Percentiles rank a stretch among this genome's conserved stretches.
Evolutionary conservation across 2,113 vertebrate genomes (phyloP).

Genomic region (Chaenocephalus aceratus): DNA sequence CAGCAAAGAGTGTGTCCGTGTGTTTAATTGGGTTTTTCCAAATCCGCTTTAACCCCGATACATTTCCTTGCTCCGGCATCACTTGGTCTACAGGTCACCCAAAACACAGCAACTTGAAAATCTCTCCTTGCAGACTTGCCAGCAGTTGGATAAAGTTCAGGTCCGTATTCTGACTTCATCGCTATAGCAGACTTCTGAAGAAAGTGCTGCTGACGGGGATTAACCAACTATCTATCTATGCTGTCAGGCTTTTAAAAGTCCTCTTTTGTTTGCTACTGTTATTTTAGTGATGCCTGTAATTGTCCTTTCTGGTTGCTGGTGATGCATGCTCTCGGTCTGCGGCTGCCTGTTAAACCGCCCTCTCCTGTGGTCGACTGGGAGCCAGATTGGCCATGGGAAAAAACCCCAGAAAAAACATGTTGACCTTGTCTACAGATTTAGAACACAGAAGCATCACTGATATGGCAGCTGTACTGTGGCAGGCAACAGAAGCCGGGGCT

Average conservation of each 20-base stretch:
- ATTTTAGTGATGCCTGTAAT: slow-evolving; percentile 58
- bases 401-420: slow-evolving; percentile 45
- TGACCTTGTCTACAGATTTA: slow-evolving; percentile 82
- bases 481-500: slow-evolving; percentile 71
- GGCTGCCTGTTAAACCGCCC: slow-evolving; percentile 51
- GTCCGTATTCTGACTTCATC: slow-evolving; percentile 34
- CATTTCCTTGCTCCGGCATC: slow-evolving; percentile 50
- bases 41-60: slow-evolving; percentile 75
- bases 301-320: slow-evolving; percentile 57
- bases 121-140: slow-evolving; percentile 19
- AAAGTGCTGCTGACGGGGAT: slow-evolving; percentile 43
- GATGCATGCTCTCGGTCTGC: slow-evolving; percentile 43
- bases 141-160: slow-evolving; percentile 29
- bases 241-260: slow-evolving; percentile 47
- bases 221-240: slow-evolving; percentile 31
- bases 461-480: slow-evolving; percentile 74
- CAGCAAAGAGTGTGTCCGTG: slow-evolving; percentile 50
- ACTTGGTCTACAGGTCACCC: slow-evolving; percentile 34
- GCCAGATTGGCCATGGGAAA: slow-evolving; percentile 64
- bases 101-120: slow-evolving; percentile 31
- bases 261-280: slow-evolving; percentile 47
- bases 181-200: slow-evolving; percentile 42
- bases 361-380: slow-evolving; percentile 49
- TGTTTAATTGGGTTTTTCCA: slow-evolving; percentile 70
- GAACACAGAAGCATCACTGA: slow-evolving; percentile 70